Base-by-base conservation (phyloP, 64 coral and sea anemone genomes). In the Dendrophyllia cribrosa region DNA sequence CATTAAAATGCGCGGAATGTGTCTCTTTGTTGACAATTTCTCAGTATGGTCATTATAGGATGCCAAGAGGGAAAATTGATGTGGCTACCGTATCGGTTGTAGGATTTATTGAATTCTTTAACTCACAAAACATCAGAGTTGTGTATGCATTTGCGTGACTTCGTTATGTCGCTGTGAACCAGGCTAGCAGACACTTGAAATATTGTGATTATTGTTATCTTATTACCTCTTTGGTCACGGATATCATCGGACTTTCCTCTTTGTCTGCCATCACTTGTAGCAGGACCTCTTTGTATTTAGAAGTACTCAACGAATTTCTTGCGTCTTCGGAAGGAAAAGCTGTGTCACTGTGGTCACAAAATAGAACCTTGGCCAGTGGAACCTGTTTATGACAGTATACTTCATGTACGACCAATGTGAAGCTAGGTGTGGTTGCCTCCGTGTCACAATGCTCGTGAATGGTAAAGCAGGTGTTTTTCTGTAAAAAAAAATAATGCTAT, bases 301-400 rank as follows among this genome's bases (percentile, higher is more conserved):
- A 5, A 64, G 59, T 15, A 24, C 5, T 82, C 15, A 14, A 4
- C 48, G 59, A 65, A 83, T 63, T 49, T 83, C 16, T 17, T 14
- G 25, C 43, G 5, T 43, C 79, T 20, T 49, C 15, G 8, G 20
- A 65, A 64, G 59, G 79, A 65, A 83, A 64, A 10, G 59, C 15
- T 20, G 19, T 48, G 7, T 47, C 79, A 17, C 79, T 83, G 20
- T 83, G 79, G 43, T 83, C 79, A 66, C 79, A 83, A 48, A 83
- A 83, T 2, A 83, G 60, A 66, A 83, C 59, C 17, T 83, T 83
- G 59, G 43, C 59, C 60, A 83, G 59, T 12, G 79, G 79, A 46
- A 59, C 79, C 14, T 83, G 60, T 20, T 65, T 45, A 17, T 63
- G 79, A 63, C 26, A 83, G 59, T 65, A 83, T 8, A 83, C 20